Conservation (phyloP, 2,797 vertebrate genomes). For the Glyptemys insculpta region DNA sequence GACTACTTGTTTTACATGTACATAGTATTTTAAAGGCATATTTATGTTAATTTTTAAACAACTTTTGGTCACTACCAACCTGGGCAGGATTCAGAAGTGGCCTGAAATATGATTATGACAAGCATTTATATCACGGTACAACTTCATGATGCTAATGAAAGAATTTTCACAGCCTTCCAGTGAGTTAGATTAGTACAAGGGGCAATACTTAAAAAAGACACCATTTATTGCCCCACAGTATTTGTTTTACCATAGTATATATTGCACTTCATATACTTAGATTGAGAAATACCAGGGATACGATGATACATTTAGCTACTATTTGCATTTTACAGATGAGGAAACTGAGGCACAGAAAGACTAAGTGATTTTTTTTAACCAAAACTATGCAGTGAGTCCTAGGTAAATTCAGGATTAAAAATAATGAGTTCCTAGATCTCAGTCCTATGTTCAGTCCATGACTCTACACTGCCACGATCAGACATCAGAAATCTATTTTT, state of each 20-base stretch:
- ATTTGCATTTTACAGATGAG: slow-evolving; percentile 7
- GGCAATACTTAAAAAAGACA: not conserved
- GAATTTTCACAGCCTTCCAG: not conserved
- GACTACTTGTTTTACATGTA: not conserved
- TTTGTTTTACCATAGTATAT: not conserved
- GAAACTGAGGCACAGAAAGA: slow-evolving; percentile 11
- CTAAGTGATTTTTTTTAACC: not conserved
- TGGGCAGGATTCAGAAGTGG: not conserved
- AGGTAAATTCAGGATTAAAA: slow-evolving; percentile 17
- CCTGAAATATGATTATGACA: not conserved
- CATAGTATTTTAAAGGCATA: not conserved
- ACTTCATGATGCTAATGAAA: not conserved
- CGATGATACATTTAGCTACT: not conserved
- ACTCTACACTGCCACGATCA: not conserved
- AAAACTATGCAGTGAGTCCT: not conserved
- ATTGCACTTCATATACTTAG: not conserved
- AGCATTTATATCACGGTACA: not conserved
- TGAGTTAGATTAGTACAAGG: not conserved
- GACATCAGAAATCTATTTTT: slow-evolving; percentile 16
- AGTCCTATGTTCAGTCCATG: not conserved
- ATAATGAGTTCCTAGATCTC: not conserved
- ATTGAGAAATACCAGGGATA: not conserved
- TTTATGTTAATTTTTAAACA: not conserved
- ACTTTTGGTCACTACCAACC: not conserved
- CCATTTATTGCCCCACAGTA: not conserved